Evolutionary conservation across 2,888 invertebrate species (phyloP), one percentile per base, ranked within the genome.

Genomic region (Cataglyphis cursor): DNA sequence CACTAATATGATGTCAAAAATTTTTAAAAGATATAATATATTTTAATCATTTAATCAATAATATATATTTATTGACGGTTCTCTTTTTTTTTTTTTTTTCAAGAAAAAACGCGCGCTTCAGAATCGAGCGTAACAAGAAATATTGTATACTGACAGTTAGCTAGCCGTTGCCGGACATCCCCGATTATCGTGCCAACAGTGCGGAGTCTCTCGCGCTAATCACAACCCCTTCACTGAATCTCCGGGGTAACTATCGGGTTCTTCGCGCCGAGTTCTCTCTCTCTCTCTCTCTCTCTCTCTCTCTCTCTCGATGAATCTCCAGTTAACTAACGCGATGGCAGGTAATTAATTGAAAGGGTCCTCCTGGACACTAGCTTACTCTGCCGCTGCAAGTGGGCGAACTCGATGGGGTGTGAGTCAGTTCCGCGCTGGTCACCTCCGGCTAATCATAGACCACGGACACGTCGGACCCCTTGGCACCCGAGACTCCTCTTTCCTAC

Each of bases 301-400:
- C 31, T 31, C 31, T 31, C 89, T 89, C 89, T 86, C 92, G 92
- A 93, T 93, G 93, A 94, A 94, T 94, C 94, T 93, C 93, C 90
- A 92, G 93, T 93, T 92, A 93, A 93, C 93, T 92, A 93, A 91
- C 90, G 89, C 88, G 86, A 85, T 84, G 88, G 83, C 87, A 86
- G 89, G 90, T 93, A 93, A 94, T 94, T 94, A 94, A 94, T 94
- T 93, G 94, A 93, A 94, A 93, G 93, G 93, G 93, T 92, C 92
- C 90, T 90, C 86, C 84, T 89, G 92, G 91, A 90, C 86, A 81
- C 64, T 75, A 83, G 54, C 78, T 44, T 59, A 82, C 82, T 84
- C 81, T 80, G 85, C 73, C 83, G 44, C 82, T 54, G 44, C 70
- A 57, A 70, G 81, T 31, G 80, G 76, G 84, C 84, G 78, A 75